phyloP scores from a whole-genome alignment of 2,888 invertebrate species.

The Matsumyia berberina region DNA sequence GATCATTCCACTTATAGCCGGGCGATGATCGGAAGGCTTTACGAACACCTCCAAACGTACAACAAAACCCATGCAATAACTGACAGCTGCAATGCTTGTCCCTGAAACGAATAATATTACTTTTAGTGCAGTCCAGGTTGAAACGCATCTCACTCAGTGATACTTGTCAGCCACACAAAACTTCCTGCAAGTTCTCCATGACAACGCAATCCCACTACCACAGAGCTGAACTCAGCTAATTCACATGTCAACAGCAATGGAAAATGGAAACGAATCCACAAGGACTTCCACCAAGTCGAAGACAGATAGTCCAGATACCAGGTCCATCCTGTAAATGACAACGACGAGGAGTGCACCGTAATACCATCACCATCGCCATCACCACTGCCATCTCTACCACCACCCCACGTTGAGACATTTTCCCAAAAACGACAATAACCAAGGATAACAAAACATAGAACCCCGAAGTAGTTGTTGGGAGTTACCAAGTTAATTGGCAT shows the following conservation, averaged over 20 bases:
- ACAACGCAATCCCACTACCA: background rate
- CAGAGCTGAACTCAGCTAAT: conserved; percentile 1
- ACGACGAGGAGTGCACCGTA: background rate
- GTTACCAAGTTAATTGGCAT: conserved; percentile 51
- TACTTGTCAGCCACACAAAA: background rate
- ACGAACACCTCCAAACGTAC: too few relatives aligned
- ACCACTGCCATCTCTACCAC: background rate
- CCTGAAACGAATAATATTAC: too few relatives aligned
- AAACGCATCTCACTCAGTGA: background rate
- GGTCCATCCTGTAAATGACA: conserved; percentile 1
- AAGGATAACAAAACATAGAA: conserved; percentile 15
- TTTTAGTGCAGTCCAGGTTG: too few relatives aligned
- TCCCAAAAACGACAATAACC: conserved; percentile 8
- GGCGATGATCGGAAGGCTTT: too few relatives aligned
- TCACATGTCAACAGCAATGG: conserved; percentile 30
- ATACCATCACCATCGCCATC: background rate
- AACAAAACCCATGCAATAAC: too few relatives aligned
- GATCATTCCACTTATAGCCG: too few relatives aligned
- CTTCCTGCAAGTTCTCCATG: background rate
- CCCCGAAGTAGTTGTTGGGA: conserved; percentile 23
- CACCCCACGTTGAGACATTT: too few relatives aligned
- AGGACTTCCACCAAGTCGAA: background rate
- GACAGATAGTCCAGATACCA: background rate
- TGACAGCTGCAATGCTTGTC: too few relatives aligned
- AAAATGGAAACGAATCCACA: background rate